A percentile compares a stretch with the other conserved stretches of the same genome.
phyloP scores from a whole-genome alignment of 2,888 invertebrate genomes.

The Sepiola atlantica region DNA sequence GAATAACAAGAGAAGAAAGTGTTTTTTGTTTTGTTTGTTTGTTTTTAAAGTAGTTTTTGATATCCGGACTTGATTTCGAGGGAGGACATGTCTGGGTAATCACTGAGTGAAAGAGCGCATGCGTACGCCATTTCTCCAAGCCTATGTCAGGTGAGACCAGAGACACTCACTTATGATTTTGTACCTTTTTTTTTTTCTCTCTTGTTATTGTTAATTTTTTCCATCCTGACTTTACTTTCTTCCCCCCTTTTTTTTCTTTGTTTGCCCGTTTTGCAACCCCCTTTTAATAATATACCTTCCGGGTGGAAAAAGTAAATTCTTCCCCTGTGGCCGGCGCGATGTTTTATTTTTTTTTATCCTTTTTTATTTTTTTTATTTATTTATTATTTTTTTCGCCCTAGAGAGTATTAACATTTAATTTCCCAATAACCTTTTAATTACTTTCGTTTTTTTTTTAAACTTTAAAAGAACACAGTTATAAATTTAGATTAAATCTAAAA shows the following conservation, averaged over 20 bases:
- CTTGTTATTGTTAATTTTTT: neutral
- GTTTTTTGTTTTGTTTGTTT: no score
- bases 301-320: neutral
- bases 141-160: neutral
- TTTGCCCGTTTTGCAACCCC: neutral
- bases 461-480: no score
- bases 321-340: neutral
- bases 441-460: no score
- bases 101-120: neutral
- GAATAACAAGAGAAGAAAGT: neutral
- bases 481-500: no score
- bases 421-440: no score
- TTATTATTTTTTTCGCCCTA: neutral
- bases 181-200: neutral
- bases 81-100: neutral
- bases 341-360: neutral
- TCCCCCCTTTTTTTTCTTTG: neutral
- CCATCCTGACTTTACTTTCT: neutral
- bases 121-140: neutral
- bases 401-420: neutral
- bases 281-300: neutral
- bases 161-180: slow-evolving; percentile 1
- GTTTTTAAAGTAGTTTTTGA: no score
- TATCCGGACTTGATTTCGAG: neutral
- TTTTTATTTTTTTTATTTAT: neutral